phyloP scores from a whole-genome alignment of 2,113 vertebrate genomes.

The Pollachius pollachius region DNA sequence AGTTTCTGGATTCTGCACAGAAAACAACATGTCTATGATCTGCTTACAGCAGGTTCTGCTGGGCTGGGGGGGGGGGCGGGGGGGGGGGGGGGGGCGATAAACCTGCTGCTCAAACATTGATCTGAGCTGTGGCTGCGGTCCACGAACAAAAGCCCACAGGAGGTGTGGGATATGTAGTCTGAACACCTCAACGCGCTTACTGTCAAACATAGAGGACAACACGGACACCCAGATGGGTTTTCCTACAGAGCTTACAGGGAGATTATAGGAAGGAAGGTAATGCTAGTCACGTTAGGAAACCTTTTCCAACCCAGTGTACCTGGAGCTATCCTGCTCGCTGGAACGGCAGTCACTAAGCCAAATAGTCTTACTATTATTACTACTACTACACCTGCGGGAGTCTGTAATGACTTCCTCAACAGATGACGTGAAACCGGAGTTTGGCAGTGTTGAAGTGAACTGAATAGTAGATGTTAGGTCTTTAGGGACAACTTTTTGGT shows the following conservation, averaged over 20 bases:
- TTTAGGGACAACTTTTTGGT: no score
- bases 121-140: constrained; percentile 35
- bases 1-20: constrained; percentile 39
- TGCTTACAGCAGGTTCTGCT: constrained; percentile 24
- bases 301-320: no score
- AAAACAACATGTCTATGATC: constrained; percentile 42
- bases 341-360: no score
- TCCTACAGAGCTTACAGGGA: constrained; percentile 27
- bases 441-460: no score
- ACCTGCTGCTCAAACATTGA: constrained; percentile 41
- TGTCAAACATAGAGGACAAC: constrained; percentile 26
- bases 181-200: constrained; percentile 29
- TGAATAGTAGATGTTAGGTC: no score
- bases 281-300: no score
- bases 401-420: no score
- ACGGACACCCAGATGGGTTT: constrained; percentile 22
- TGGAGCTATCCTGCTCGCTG: no score
- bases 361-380: no score
- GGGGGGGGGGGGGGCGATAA: constrained; percentile 15
- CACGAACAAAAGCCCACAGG: constrained; percentile 14
- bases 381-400: no score
- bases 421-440: no score
- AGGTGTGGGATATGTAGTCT: constrained; percentile 8
- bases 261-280: constrained; percentile 9
- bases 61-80: background rate